phyloP scores from a whole-genome alignment of 2,888 invertebrate species.

The Corythucha ciliata region DNA sequence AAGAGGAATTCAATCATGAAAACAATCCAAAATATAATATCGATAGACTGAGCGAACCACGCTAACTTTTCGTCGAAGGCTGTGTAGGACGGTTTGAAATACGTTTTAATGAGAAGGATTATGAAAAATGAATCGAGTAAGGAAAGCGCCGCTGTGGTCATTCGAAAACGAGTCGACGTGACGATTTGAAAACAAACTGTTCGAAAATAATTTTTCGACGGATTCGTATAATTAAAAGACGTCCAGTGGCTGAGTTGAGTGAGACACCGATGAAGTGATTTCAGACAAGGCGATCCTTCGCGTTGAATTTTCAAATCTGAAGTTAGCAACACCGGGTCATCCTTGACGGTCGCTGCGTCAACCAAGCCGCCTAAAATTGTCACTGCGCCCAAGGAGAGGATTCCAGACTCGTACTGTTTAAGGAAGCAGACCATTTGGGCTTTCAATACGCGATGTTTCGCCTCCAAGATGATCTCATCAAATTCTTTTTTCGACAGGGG shows the following conservation, averaged over 20 bases:
- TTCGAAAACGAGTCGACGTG: too few relatives aligned
- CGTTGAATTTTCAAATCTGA: slow-evolving; percentile 18
- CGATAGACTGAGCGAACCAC: slow-evolving; percentile 6
- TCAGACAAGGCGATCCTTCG: slow-evolving; percentile 8
- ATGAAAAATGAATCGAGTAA: too few relatives aligned
- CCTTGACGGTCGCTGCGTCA: slow-evolving; percentile 13
- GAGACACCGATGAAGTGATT: too few relatives aligned
- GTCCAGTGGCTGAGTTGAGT: too few relatives aligned
- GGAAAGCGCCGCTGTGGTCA: too few relatives aligned
- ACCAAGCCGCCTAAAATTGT: slow-evolving; percentile 17
- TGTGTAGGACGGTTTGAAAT: too few relatives aligned
- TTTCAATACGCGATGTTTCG: slow-evolving; percentile 19
- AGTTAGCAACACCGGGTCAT: slow-evolving; percentile 16
- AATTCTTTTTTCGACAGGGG: slow-evolving; percentile 18
- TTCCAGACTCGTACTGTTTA: slow-evolving; percentile 16
- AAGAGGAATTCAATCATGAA: slow-evolving; percentile 5
- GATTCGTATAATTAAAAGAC: too few relatives aligned
- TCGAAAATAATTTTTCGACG: too few relatives aligned
- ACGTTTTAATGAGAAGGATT: too few relatives aligned
- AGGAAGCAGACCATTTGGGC: slow-evolving; percentile 14
- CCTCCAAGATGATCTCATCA: slow-evolving; percentile 18
- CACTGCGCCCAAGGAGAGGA: slow-evolving; percentile 11
- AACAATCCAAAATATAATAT: slow-evolving; percentile 8
- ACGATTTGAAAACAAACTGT: too few relatives aligned
- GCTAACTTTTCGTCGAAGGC: too few relatives aligned